Conservation (phyloP, 2,797 vertebrate species). For the Hyperoplus immaculatus region DNA sequence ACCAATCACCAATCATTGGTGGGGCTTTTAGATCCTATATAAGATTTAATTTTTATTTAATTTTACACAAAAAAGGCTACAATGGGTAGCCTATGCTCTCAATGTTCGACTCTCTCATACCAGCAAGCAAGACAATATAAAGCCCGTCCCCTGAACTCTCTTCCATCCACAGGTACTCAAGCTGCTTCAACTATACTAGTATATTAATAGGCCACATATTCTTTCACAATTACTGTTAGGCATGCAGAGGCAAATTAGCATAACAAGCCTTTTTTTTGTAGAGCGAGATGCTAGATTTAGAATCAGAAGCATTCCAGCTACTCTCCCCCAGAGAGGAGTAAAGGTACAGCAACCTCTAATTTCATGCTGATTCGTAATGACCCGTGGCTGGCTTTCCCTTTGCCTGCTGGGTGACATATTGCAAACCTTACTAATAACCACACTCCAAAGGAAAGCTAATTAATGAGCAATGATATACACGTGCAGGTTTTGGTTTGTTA, state of each 20-base stretch:
- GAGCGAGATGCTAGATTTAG: conserved; percentile 27
- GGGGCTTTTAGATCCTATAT: not conserved
- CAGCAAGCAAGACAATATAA: not conserved
- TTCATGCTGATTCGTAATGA: conserved; percentile 59
- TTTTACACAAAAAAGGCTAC: conserved; percentile 1
- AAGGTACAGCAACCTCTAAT: conserved; percentile 49
- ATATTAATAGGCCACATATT: conserved; percentile 29
- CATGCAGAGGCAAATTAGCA: conserved; percentile 25
- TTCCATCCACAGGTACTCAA: conserved; percentile 9
- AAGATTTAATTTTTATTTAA: conserved; percentile 15
- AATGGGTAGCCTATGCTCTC: not conserved
- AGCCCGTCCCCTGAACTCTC: not conserved
- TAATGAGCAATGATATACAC: conserved; percentile 29
- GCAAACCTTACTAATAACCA: conserved; percentile 31
- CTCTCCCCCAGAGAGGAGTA: conserved; percentile 16
- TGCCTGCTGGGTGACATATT: conserved; percentile 44
- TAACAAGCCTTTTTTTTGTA: conserved; percentile 9
- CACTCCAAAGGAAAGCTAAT: conserved; percentile 34
- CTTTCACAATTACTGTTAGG: conserved; percentile 27
- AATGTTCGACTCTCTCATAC: not conserved
- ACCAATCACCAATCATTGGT: not conserved
- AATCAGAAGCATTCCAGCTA: conserved; percentile 18
- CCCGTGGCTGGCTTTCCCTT: conserved; percentile 49
- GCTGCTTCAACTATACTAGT: not conserved
- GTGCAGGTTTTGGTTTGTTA: not conserved